Base-by-base conservation (phyloP, 2,888 invertebrate genomes). In the Colletes collaris region DNA sequence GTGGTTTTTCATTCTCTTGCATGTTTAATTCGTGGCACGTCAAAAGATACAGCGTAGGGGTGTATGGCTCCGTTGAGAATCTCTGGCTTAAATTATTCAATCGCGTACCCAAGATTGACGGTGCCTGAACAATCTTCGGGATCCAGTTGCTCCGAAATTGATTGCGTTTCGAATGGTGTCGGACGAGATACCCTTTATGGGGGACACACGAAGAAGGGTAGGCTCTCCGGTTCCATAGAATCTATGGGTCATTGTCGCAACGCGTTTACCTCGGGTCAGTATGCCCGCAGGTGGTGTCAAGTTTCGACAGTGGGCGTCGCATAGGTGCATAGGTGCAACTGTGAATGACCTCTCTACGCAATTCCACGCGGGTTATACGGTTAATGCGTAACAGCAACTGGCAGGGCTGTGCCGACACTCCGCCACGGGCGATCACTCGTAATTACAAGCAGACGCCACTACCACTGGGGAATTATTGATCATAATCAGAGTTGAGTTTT, bases 351-450 rank as follows among this genome's bases (percentile, higher is more conserved):
- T 67, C 55, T 52, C 59, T 4, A n/a, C 16, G 79, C 79, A 80
- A 63, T 79, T 67, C 78, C 74, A 64, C 27, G 70, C 58, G 62
- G 71, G 75, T 67, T 70, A 67, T 75, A 65, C 44, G 72, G 69
- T 77, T 84, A 84, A 84, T 82, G 77, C 74, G 84, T 80, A 74
- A 71, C 71, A 82, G 84, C 80, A 84, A 82, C 62, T 80, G 80
- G 67, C 80, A 80, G 76, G 60, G 16, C 50, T 40, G 56, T 27
- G 53, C 56, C 73, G 76, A 70, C 69, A 75, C 71, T 71, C 49
- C 53, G 44, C 16, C 60, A 62, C 46, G 49, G 44, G 7, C 60
- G 58, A 35, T 63, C 70, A 4, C 67, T 40, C 46, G 75, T 84
- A 77, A 84, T 84, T 77, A 82, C 75, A 70, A 80, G 73, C 82